Base-by-base conservation (phyloP, 2,797 vertebrate genomes). In the Moxostoma hubbsi region DNA sequence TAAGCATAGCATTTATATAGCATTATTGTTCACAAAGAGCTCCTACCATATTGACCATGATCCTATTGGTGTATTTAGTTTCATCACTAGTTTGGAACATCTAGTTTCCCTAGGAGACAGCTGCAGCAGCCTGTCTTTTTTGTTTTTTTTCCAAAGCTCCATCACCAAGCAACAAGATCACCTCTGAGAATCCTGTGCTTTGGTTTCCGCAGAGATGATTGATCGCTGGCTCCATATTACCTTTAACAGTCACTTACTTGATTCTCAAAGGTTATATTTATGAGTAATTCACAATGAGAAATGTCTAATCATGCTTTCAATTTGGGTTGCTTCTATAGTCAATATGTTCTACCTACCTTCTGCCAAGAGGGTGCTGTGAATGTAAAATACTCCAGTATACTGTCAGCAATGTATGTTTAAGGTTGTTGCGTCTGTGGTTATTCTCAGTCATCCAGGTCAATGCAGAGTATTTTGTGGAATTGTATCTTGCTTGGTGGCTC, bases 81-180 rank as follows among this genome's bases (percentile, higher is more conserved):
- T 51, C 18, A 62, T 45, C 75, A 84, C 61, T 72, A 59, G 67
- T 83, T 80, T 15, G 6, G 57, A 43, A 46, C 18, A 10, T 61
- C 67, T 57, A 43, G 61, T 51, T 58, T 80, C 8, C 69, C 51
- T 50, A 45, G 36, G 69, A 77, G 69, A 85, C 82, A 73, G 75
- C 73, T 77, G 43, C 70, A 54, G 65, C 47, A 69, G 46, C 11
- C 7, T 12, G 24, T 54, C 50, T 64, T 63, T 75, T 36, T 36
- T 36, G 36, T 36, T 36, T 36, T 36, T 36, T 71, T 62, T 6
- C 50, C 16, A n/a, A 43, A 51, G 36, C 65, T 79, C 55, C 9
- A 75, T 82, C 67, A 57, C 81, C 71, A 79, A 58, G 76, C 76
- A 82, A 82, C 81, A 53, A 69, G 57, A 64, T 59, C 65, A 72